These are phyloP conservation scores for Ascidia mentula DNA, from an alignment of 23 tunicate genomes.

Conservation along the genomic window DNA sequence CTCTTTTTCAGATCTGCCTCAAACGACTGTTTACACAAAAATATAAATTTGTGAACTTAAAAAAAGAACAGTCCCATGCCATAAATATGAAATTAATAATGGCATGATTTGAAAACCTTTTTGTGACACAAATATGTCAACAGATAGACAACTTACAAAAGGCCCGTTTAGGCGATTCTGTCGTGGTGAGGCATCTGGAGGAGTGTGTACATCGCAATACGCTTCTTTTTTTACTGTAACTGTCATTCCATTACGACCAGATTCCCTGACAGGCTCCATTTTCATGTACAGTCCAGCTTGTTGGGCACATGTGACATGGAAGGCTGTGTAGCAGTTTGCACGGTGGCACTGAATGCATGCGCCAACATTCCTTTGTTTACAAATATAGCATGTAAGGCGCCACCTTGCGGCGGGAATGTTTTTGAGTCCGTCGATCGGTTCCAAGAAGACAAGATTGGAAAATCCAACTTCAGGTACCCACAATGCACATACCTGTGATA, in stretches of 20 bases:
- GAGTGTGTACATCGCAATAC: conserved; percentile 88
- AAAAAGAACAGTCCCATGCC: too few species aligned
- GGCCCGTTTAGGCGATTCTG: conserved; percentile 24
- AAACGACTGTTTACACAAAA: conserved; percentile 1
- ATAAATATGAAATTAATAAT: too few species aligned
- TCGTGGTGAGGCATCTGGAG: conserved; percentile 74
- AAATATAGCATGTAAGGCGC: conserved; percentile 88
- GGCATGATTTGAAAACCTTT: too few species aligned
- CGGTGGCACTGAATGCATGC: conserved; percentile 96
- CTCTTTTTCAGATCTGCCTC: conserved; percentile 20
- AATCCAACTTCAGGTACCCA: conserved; percentile 98
- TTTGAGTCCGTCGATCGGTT: conserved; percentile 92
- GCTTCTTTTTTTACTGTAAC: conserved; percentile 85
- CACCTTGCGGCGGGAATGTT: conserved; percentile 86
- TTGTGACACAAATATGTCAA: too few species aligned
- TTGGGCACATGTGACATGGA: conserved; percentile 99
- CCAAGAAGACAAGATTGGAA: conserved; percentile 92
- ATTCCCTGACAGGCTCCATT: conserved; percentile 67
- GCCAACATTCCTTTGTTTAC: conserved; percentile 86
- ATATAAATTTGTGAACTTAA: too few species aligned
- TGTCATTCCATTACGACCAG: conserved; percentile 77
- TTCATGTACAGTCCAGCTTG: conserved; percentile 94
- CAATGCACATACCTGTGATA: conserved; percentile 81
- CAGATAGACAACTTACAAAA: conserved; percentile 26
- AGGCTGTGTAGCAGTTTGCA: conserved; percentile 93